Evolutionary conservation across 2,888 invertebrate genomes (phyloP).

Genomic region (Drosophila fulvimacula): DNA sequence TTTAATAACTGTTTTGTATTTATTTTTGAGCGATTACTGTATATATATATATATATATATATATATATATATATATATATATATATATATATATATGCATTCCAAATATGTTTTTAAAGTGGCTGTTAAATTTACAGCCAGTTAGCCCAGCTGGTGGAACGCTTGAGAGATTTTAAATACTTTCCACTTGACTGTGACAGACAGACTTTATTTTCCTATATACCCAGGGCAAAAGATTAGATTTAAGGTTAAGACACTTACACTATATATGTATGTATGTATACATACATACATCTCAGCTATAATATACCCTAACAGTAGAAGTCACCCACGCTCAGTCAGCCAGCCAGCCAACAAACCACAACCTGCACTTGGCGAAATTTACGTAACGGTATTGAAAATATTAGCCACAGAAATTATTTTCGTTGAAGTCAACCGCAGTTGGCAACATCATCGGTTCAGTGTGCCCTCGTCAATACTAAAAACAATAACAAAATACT

Average conservation of each 20-base stretch:
- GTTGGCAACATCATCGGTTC: conserved; percentile 47
- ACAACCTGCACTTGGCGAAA: conserved; percentile 52
- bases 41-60: not conserved
- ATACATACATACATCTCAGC: too few species aligned
- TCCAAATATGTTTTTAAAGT: conserved; percentile 12
- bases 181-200: conserved; percentile 10
- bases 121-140: conserved; percentile 1
- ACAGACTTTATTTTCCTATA: conserved; percentile 1
- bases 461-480: conserved; percentile 23
- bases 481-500: conserved; percentile 25
- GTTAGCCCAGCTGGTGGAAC: not conserved
- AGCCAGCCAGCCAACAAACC: conserved; percentile 16
- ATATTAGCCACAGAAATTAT: conserved; percentile 41
- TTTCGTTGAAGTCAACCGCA: conserved; percentile 59
- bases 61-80: not conserved
- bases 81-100: not conserved
- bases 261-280: not conserved
- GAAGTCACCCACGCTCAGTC: conserved; percentile 26
- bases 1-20: not conserved
- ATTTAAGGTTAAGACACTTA: conserved; percentile 2
- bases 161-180: conserved; percentile 15
- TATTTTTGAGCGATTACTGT: not conserved
- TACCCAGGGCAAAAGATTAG: not conserved
- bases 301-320: not conserved
- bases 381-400: conserved; percentile 48